Evolutionary conservation across 2,113 vertebrate genomes (phyloP).

Genomic region (Lipotes vexillifer): DNA sequence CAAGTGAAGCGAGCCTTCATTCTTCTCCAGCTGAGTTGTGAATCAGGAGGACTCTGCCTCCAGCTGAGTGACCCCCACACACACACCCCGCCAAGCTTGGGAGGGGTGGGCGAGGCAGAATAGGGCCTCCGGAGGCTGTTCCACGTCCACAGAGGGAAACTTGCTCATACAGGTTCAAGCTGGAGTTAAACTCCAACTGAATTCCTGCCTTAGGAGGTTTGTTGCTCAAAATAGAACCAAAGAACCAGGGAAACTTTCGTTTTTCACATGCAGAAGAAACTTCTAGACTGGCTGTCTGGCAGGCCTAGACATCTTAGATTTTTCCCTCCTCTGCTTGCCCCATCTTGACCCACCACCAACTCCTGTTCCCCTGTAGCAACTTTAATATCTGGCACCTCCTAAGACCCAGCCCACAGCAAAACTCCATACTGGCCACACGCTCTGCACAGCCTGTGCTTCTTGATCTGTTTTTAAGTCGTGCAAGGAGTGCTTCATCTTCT

Average conservation of each 20-base stretch:
- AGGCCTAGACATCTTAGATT: neutral
- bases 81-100: neutral
- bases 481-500: constrained; percentile 3
- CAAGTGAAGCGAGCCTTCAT: neutral
- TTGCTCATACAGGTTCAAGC: neutral
- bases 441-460: neutral
- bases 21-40: neutral
- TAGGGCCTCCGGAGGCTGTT: neutral
- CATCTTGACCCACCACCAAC: neutral
- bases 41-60: neutral
- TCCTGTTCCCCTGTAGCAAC: neutral
- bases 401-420: neutral
- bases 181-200: neutral
- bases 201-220: constrained; percentile 38
- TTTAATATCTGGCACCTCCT: neutral
- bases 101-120: neutral
- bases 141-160: constrained; percentile 3
- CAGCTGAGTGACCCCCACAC: neutral
- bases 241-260: neutral
- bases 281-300: neutral
- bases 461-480: neutral
- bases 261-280: neutral
- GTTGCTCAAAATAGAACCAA: constrained; percentile 24
- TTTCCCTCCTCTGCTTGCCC: neutral
- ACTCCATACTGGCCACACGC: neutral